phyloP scores from a whole-genome alignment of 2,888 invertebrate species.

The Drosophila rellima region DNA sequence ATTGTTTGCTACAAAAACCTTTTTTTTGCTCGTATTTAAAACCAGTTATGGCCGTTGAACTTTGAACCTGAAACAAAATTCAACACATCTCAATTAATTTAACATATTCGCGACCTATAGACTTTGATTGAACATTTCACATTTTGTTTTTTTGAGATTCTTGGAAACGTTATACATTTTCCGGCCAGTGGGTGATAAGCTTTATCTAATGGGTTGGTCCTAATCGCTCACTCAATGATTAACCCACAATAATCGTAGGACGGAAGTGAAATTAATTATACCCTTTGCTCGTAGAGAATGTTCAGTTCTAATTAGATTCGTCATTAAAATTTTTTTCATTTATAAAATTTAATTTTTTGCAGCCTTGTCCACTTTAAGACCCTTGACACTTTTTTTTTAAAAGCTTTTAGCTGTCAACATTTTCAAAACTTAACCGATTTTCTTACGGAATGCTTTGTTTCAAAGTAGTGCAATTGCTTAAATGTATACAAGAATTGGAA shows the following conservation, averaged over 20 bases:
- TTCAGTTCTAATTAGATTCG: no score
- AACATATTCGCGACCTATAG: constrained; percentile 29
- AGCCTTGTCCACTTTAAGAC: no score
- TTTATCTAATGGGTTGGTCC: constrained; percentile 58
- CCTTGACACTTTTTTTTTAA: no score
- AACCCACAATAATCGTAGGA: background rate
- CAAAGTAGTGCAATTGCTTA: no score
- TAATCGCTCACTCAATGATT: constrained; percentile 25
- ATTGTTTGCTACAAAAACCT: constrained; percentile 1
- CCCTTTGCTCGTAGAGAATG: background rate
- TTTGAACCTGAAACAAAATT: constrained; percentile 31
- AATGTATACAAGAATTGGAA: background rate
- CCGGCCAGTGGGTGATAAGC: constrained; percentile 47
- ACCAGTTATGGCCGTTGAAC: constrained; percentile 30
- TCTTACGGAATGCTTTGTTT: no score
- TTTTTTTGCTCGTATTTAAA: background rate
- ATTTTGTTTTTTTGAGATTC: constrained; percentile 5
- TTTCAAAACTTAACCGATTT: no score
- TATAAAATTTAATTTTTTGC: no score
- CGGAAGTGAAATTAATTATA: background rate
- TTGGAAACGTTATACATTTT: constrained; percentile 41
- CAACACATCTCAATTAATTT: constrained; percentile 10
- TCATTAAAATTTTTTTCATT: no score
- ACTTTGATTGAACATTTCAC: constrained; percentile 29
- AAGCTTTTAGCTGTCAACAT: no score